These are phyloP conservation scores for Cantharis lateralis DNA, from an alignment of 2,888 invertebrate genomes.

Conservation along the genomic window DNA sequence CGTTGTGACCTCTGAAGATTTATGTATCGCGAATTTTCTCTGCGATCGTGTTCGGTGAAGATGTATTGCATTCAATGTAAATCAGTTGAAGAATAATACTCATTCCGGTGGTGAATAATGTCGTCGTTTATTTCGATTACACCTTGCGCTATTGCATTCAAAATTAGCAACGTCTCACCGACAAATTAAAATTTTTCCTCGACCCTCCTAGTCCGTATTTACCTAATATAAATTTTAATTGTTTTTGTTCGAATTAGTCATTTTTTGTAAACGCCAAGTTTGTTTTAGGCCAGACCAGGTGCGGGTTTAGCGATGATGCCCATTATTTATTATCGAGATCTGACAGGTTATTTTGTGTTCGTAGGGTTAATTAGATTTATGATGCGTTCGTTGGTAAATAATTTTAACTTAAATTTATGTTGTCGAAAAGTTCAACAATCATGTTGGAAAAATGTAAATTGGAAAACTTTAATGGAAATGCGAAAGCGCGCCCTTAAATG, in stretches of 20 bases:
- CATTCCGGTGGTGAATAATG: slow-evolving; percentile 47
- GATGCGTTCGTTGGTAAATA: slow-evolving; percentile 47
- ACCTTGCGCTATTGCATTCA: slow-evolving; percentile 14
- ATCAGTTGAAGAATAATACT: slow-evolving; percentile 52
- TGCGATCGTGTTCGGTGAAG: slow-evolving; percentile 48
- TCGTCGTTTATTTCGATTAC: slow-evolving; percentile 45
- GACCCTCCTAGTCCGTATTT: neutral
- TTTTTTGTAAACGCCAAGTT: slow-evolving; percentile 33
- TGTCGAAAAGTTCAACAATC: neutral
- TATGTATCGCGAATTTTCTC: slow-evolving; percentile 51
- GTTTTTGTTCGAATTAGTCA: neutral
- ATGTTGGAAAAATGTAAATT: neutral
- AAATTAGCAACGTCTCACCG: slow-evolving; percentile 16
- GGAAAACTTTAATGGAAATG: slow-evolving; percentile 5
- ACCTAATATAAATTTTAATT: neutral
- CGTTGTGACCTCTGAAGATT: slow-evolving; percentile 46
- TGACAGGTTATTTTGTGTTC: slow-evolving; percentile 53
- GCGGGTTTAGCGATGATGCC: slow-evolving; percentile 44
- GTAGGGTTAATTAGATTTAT: slow-evolving; percentile 55
- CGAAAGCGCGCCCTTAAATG: neutral
- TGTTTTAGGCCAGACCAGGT: slow-evolving; percentile 45
- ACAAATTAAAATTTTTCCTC: neutral
- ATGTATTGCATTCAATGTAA: slow-evolving; percentile 56
- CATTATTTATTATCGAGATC: slow-evolving; percentile 47
- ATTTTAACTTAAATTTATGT: slow-evolving; percentile 27